These are phyloP conservation scores for Augochlora pura DNA, from an alignment of 1,140 invertebrate genomes.

Conservation along the genomic window DNA sequence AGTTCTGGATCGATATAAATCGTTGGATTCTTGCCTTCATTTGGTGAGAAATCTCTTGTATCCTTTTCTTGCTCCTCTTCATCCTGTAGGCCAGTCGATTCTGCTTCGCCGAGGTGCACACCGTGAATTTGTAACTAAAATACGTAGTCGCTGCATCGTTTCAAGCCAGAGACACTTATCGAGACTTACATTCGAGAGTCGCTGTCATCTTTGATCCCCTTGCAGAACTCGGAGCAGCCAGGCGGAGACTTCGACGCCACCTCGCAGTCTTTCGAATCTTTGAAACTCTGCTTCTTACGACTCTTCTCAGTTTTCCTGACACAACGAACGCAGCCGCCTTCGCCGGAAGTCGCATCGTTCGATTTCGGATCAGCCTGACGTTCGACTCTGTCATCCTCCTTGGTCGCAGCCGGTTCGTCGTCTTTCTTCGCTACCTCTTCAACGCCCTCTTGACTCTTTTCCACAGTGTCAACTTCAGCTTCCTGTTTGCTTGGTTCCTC, in stretches of 20 bases:
- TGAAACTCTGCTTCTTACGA: not conserved
- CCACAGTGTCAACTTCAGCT: not conserved
- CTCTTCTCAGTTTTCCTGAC: not conserved
- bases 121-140: conserved; percentile 45
- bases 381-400: no score
- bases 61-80: conserved; percentile 34
- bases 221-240: conserved; percentile 34
- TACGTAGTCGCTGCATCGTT: no score
- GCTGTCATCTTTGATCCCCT: not conserved
- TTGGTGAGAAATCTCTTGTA: conserved; percentile 9
- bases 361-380: not conserved
- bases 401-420: not conserved
- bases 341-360: not conserved
- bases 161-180: no score
- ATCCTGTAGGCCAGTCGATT: conserved; percentile 7
- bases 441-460: no score
- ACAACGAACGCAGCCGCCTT: not conserved
- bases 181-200: not conserved
- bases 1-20: not conserved
- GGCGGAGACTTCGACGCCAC: not conserved
- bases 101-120: conserved; percentile 17
- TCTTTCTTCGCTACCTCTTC: not conserved
- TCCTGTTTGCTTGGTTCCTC: not conserved
- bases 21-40: conserved; percentile 30
- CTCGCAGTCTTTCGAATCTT: no score